phyloP scores from a whole-genome alignment of 2,888 invertebrate species.

The Bhutanitis thaidina region DNA sequence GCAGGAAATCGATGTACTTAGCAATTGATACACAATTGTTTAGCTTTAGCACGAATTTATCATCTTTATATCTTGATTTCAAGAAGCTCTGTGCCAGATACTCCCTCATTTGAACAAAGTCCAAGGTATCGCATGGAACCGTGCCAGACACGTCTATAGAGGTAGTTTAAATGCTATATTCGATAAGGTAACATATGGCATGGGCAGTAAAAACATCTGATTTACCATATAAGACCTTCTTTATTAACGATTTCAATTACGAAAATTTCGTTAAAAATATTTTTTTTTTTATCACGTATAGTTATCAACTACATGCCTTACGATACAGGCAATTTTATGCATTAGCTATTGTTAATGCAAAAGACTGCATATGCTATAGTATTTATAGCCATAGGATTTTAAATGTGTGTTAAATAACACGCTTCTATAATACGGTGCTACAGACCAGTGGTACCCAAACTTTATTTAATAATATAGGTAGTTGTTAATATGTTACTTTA shows the following conservation, averaged over 20 bases:
- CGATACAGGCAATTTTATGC: not conserved
- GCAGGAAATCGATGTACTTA: constrained; percentile 4
- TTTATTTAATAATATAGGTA: too few species aligned
- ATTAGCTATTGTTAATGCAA: too few species aligned
- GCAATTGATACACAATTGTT: constrained; percentile 10
- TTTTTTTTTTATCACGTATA: not conserved
- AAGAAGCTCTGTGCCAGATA: constrained; percentile 13
- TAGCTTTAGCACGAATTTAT: constrained; percentile 9
- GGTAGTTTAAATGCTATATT: constrained; percentile 8
- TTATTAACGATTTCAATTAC: too few species aligned
- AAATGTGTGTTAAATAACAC: too few species aligned
- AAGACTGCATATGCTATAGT: too few species aligned
- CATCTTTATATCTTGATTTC: constrained; percentile 15
- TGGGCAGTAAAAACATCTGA: not conserved
- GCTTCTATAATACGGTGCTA: too few species aligned
- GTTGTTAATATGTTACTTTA: too few species aligned
- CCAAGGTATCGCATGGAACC: constrained; percentile 15
- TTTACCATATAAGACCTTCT: too few species aligned
- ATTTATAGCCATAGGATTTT: too few species aligned
- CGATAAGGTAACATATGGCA: not conserved
- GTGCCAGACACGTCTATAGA: constrained; percentile 16
- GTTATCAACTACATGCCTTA: not conserved
- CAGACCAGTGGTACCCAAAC: too few species aligned
- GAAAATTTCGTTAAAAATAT: too few species aligned
- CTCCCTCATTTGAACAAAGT: constrained; percentile 16